Evolutionary conservation across 1,140 invertebrate genomes (phyloP), one percentile per base, ranked within the genome.

Genomic region (Tribolium madens): DNA sequence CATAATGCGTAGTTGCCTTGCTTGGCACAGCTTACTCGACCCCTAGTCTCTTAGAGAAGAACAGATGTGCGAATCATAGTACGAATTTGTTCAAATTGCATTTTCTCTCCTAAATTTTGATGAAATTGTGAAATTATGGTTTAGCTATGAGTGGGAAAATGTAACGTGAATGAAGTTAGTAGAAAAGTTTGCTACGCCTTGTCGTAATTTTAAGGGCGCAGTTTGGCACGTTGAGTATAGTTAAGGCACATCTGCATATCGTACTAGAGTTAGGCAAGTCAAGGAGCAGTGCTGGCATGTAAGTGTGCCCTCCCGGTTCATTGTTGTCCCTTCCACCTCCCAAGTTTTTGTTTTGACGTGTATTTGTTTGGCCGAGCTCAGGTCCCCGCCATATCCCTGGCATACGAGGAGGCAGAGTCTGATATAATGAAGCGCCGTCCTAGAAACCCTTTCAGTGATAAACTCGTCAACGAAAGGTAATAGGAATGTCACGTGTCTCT

Each of bases 351-450:
- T 80, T 80, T 83, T 85, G 83, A 84, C 79, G 79, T 83, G 78
- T 83, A 69, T 84, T 84, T 85, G 80, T 85, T 84, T 84, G 78
- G 80, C 87, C 88, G 85, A 89, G 87, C 86, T 87, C 90, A 97
- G 96, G 95, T 99, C 87, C 98, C 98, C 87, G 98, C 98, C 89
- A 99, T 99, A 91, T 99, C 98, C 85, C 92, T 99, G 90, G 98
- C 98, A 88, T 99, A 99, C 91, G 98, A 99, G 93, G 93, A 97
- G 90, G 96, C 98, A 84, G 98, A 99, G 91, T 96, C 95, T 88
- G 98, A 99, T 93, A 99, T 99, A 90, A 99, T 99, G 98, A 99
- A 99, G 92, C 93, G 98, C 88, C 94, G 94, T 88, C 98, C 98
- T 88, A 93, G 98, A 93, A 97, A 99, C 87, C 95, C 97, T 87